Evolutionary conservation across 2,797 vertebrate genomes (phyloP).

Genomic region (Urocyon cinereoargenteus): DNA sequence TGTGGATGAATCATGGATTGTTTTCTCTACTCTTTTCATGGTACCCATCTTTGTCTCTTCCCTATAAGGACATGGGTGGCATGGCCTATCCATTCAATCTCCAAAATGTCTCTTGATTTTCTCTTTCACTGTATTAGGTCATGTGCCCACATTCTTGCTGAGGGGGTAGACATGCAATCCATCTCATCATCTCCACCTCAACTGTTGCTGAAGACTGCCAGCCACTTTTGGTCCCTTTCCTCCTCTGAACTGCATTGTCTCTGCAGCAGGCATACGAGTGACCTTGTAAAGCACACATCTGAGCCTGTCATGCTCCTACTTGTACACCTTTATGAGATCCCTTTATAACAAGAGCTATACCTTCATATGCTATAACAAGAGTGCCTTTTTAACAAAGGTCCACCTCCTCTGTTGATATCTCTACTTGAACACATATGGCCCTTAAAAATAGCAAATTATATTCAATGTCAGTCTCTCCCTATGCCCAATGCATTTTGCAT

Average conservation of each 20-base stretch:
- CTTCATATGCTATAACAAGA: neutral
- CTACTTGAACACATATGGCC: neutral
- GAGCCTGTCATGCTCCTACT: neutral
- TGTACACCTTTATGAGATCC: neutral
- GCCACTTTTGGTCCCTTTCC: too few species aligned
- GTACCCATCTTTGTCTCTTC: neutral
- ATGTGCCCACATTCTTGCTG: neutral
- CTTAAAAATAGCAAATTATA: neutral
- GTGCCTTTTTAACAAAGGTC: neutral
- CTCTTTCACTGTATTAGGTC: too few species aligned
- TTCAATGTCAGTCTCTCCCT: neutral
- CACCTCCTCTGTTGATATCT: neutral
- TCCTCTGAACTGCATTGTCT: neutral
- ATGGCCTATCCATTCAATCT: neutral
- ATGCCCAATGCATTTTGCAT: neutral
- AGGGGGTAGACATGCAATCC: neutral
- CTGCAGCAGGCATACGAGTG: neutral
- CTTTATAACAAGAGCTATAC: neutral
- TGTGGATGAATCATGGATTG: neutral
- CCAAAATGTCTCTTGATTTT: neutral
- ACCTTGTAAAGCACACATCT: neutral
- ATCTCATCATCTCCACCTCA: neutral
- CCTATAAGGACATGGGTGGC: neutral
- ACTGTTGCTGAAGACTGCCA: neutral
- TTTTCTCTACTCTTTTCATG: slow-evolving; percentile 5